A percentile compares a stretch with the other conserved stretches of the same genome.
phyloP scores from a whole-genome alignment of 2,113 vertebrate genomes.

The Mastomys coucha region DNA sequence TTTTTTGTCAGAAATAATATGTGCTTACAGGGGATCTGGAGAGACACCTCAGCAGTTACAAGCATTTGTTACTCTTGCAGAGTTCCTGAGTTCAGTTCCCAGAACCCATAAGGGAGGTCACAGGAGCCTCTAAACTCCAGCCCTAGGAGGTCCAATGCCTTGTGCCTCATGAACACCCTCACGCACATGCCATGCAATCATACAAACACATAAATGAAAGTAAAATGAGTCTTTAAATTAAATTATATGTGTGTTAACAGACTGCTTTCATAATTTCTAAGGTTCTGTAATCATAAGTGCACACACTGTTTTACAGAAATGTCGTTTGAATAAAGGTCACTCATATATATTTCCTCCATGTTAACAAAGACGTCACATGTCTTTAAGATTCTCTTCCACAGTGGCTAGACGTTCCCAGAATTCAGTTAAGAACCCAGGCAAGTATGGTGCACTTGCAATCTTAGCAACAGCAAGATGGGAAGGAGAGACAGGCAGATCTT shows the following conservation, averaged over 20 bases:
- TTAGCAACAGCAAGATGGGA: neutral
- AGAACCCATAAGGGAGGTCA: too few relatives aligned
- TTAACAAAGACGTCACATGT: constrained; percentile 37
- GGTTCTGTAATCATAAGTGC: neutral
- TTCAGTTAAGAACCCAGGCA: neutral
- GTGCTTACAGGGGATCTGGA: neutral
- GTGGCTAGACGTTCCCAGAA: neutral
- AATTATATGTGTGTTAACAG: neutral
- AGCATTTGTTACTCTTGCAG: neutral
- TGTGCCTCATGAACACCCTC: too few relatives aligned
- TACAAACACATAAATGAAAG: neutral
- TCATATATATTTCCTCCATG: neutral
- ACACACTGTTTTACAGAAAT: neutral
- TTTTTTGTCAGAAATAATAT: neutral
- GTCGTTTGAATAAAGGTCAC: neutral
- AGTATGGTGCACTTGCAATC: neutral
- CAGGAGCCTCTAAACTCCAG: neutral
- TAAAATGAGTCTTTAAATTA: neutral
- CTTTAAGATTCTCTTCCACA: neutral
- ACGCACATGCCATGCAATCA: neutral
- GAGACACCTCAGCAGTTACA: neutral
- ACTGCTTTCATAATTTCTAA: neutral
- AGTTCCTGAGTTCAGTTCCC: neutral
- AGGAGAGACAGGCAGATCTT: neutral
- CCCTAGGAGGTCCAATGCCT: neutral